Base-by-base conservation (phyloP, 2,888 invertebrate genomes). In the Stenodema calcarata region DNA sequence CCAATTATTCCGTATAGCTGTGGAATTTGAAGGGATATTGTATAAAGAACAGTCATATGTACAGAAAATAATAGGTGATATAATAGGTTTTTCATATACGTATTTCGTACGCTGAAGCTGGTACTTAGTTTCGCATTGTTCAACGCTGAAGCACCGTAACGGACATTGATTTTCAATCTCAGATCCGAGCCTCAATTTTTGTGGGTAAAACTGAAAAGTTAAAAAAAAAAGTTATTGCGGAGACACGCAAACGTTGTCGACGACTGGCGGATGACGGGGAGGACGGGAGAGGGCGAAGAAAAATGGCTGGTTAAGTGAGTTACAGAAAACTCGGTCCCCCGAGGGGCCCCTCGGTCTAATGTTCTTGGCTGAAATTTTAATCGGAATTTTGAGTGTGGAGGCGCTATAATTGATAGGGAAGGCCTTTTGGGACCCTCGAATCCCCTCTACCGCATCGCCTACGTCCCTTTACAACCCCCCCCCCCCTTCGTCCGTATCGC, bases 361-460 rank as follows among this genome's bases (percentile, higher is more conserved):
- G 87, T 87, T 80, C 87, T 75, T 76, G 86, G 86, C 86, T 88
- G 87, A 88, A 88, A 87, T 88, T 88, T 88, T 88, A 88, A 88
- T 88, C 88, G 84, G 86, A 87, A 87, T 87, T 87, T 87, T 87
- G 83, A 84, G 80, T 54, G 78, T 62, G 85, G 86, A 86, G 86
- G 86, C 87, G 88, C 86, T 86, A 88, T 88, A 88, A 88, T 88
- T 88, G 87, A 88, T 88, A 88, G 88, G 79, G 84, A 84, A 70
- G 28, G 79, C 54, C 88, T 84, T 79, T 2, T 4, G 88, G 87
- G 86, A 86, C 81, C 35, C 50, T 2, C 62, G 3, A n/a, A 6
- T 0, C 62, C 35, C 41, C 27, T 54, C 54, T 7, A 35, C 35
- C 2, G 35, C 2, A 35, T 35, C 2, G 35, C 35, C 35, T 7